Evolutionary conservation across 1,140 invertebrate genomes (phyloP), one percentile per base, ranked within the genome.

Genomic region (Chymomyza costata): DNA sequence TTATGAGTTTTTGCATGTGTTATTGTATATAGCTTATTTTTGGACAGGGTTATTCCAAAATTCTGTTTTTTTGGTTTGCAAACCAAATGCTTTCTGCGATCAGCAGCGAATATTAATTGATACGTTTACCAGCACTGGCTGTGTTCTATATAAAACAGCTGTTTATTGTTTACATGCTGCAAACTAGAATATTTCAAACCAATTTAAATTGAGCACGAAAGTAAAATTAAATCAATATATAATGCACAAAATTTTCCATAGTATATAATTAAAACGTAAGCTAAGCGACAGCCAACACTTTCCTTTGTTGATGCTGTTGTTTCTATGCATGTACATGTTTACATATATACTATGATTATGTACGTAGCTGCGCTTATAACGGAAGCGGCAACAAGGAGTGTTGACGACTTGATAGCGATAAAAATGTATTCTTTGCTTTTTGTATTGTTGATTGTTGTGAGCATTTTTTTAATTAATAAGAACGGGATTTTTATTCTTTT

Each of bases 101-200:
- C n/a, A n/a, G n/a, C n/a, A n/a, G n/a, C n/a, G n/a, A n/a, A n/a
- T n/a, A n/a, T n/a, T n/a, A n/a, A n/a, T n/a, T n/a, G n/a, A n/a
- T 3, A 1, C 43, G 35, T 46, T 73, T 41, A 45, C 19, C 53
- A 73, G 32, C 58, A 73, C 68, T 74, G 14, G 16, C 50, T 53
- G 47, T 16, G 15, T 17, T 11, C 18, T 40, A 38, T n/a, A n/a
- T n/a, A n/a, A n/a, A 73, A 53, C 64, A 73, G 64, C 69, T 73
- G 69, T 56, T 74, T 53, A 13, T 64, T 61, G 34, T 56, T 59
- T 54, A 50, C 60, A 41, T 17, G 21, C 21, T 8, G n/a, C n/a
- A 8, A 25, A 25, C 21, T 25, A 25, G 21, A 8, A 3, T 5
- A 5, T 25, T 5, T 5, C 8, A 25, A 25, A 25, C 21, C 21